Base-by-base conservation (phyloP, 2,113 vertebrate genomes). In the Cynopterus brachyotis region DNA sequence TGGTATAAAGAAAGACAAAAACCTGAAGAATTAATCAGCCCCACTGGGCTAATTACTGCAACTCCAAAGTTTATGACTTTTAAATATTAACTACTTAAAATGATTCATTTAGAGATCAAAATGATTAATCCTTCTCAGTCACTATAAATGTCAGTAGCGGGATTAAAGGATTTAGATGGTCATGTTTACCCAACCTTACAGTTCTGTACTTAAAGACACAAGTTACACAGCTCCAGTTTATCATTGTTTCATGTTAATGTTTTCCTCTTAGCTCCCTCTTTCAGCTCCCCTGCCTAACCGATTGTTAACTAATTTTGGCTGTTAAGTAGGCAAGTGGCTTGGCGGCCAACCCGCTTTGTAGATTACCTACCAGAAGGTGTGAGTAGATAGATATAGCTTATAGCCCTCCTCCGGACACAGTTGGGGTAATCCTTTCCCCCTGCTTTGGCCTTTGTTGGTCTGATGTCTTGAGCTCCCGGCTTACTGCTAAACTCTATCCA, bases 41-140 rank as follows among this genome's bases (percentile, higher is more conserved):
- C 96, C 97, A 92, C 94, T 76, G 5, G 97, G 93, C 94, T 98
- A 96, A 97, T 98, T 98, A 97, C 96, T 78, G 80, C 59, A 78
- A 93, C 97, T 98, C 97, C 83, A 92, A 97, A 98, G 97, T 98
- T 98, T 98, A 97, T 98, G 98, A 97, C 97, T 98, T 98, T 98
- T 98, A 98, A 98, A 98, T 98, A 97, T 98, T 98, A 98, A 88
- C 98, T 98, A 86, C 96, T 98, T 95, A 97, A 95, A 98, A 95
- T 98, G 86, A 98, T 91, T 98, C 97, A 97, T 98, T 98, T 98
- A 83, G 96, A 91, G 97, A 98, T 96, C 92, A 96, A 97, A 97
- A 98, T 98, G 76, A 98, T 98, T 97, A 97, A 98, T 98, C 94
- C 97, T 97, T 97, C 97, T 95, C 95, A 92, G 96, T 98, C 93